Percentiles rank a stretch among this genome's conserved stretches.
Conservation (phyloP, 2,113 vertebrate genomes). For the Hippolais icterina region DNA sequence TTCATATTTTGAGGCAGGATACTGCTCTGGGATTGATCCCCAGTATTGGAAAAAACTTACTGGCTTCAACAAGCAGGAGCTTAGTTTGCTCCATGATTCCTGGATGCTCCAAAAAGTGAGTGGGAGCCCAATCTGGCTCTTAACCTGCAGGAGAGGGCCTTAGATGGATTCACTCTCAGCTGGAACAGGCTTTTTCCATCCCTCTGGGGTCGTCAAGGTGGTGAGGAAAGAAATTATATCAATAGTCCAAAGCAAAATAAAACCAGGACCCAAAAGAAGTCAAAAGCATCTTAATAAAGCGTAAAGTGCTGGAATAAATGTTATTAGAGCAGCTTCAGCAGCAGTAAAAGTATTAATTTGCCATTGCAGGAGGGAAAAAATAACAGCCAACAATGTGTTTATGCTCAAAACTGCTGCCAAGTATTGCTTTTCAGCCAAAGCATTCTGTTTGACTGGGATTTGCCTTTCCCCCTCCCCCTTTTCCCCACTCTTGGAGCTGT, state of each 20-base stretch:
- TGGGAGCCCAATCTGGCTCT: background rate
- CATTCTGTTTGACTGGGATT: background rate
- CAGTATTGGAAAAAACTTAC: rapidly evolving
- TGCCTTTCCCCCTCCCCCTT: background rate
- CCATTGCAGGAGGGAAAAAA: background rate
- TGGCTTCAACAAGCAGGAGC: background rate
- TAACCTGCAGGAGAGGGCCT: background rate
- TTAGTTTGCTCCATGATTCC: background rate
- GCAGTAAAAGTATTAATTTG: conserved; percentile 63
- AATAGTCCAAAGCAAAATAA: background rate
- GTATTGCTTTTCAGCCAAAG: background rate
- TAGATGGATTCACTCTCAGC: background rate
- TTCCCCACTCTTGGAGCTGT: background rate
- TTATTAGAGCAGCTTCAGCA: conserved; percentile 23
- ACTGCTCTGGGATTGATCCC: background rate
- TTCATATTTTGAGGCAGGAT: background rate
- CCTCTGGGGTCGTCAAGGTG: background rate
- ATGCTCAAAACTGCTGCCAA: background rate
- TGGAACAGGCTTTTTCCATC: background rate
- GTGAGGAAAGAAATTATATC: background rate
- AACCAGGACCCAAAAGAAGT: background rate
- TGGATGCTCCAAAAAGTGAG: background rate
- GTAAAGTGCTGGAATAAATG: conserved; percentile 55
- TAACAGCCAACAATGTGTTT: background rate
- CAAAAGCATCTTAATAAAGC: conserved; percentile 20